These are phyloP conservation scores for Gouania willdenowi DNA, from an alignment of 2,797 vertebrate genomes.

Conservation along the genomic window DNA sequence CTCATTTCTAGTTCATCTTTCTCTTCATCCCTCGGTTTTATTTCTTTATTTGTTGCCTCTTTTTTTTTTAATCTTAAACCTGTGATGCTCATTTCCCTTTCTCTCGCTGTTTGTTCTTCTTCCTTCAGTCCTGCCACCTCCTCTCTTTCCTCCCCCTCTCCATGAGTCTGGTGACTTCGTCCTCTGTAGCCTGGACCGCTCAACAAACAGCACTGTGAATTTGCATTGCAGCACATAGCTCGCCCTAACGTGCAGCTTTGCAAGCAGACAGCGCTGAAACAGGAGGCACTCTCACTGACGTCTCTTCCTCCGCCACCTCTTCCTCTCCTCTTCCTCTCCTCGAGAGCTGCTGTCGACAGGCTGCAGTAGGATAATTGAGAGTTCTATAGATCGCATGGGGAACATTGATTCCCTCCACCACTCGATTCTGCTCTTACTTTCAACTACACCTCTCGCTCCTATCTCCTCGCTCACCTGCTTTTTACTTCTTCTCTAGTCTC, in stretches of 20 bases:
- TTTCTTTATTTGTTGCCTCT: background rate
- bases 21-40: constrained; percentile 8
- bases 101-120: constrained; percentile 13
- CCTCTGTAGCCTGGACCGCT: constrained; percentile 31
- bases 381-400: constrained; percentile 62
- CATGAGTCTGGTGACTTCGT: constrained; percentile 24
- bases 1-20: constrained; percentile 6
- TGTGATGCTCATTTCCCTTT: background rate
- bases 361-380: constrained; percentile 70
- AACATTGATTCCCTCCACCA: constrained; percentile 59
- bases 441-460: constrained; percentile 29
- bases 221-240: constrained; percentile 45
- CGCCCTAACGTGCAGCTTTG: constrained; percentile 29
- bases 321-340: constrained; percentile 48
- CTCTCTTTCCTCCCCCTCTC: constrained; percentile 16
- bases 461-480: background rate
- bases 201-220: constrained; percentile 53
- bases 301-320: constrained; percentile 17
- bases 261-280: constrained; percentile 21
- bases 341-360: constrained; percentile 55
- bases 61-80: constrained; percentile 6
- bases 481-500: background rate
- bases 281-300: constrained; percentile 12
- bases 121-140: constrained; percentile 26
- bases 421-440: constrained; percentile 46